phyloP scores from a whole-genome alignment of 2,113 vertebrate species.

The Etheostoma spectabile region DNA sequence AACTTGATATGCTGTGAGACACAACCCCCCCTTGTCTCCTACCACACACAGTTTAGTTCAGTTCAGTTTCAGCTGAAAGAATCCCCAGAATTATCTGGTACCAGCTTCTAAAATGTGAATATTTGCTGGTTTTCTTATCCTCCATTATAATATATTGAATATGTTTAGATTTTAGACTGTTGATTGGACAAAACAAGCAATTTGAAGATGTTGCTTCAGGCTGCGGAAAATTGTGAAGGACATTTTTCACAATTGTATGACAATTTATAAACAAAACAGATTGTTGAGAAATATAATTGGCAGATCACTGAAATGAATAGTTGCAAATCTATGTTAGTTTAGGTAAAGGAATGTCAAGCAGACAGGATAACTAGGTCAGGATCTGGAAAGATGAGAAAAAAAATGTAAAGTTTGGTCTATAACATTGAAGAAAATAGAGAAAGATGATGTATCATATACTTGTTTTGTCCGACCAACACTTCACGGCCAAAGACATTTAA shows the following conservation, averaged over 20 bases:
- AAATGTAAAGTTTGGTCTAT: neutral
- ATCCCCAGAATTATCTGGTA: neutral
- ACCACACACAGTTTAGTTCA: slow-evolving; percentile 19
- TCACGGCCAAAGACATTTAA: neutral
- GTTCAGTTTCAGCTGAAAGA: neutral
- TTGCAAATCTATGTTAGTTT: too few relatives aligned
- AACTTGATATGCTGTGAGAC: slow-evolving; percentile 58
- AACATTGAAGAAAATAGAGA: neutral
- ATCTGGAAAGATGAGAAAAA: neutral
- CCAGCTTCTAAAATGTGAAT: neutral
- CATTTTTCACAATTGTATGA: neutral
- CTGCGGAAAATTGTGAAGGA: neutral
- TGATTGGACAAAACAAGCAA: neutral
- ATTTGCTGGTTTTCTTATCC: neutral
- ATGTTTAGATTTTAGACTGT: neutral
- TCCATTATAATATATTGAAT: neutral
- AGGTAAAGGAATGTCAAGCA: neutral
- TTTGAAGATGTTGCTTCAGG: neutral
- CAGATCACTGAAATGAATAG: neutral
- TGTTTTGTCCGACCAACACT: neutral
- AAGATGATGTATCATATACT: neutral
- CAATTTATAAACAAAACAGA: neutral
- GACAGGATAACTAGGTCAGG: neutral
- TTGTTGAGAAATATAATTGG: neutral
- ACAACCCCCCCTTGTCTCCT: slow-evolving; percentile 5